A percentile compares a stretch with the other conserved stretches of the same genome.
These are phyloP conservation scores for Boloria selene DNA, from an alignment of 2,888 invertebrate genomes.

Conservation along the genomic window DNA sequence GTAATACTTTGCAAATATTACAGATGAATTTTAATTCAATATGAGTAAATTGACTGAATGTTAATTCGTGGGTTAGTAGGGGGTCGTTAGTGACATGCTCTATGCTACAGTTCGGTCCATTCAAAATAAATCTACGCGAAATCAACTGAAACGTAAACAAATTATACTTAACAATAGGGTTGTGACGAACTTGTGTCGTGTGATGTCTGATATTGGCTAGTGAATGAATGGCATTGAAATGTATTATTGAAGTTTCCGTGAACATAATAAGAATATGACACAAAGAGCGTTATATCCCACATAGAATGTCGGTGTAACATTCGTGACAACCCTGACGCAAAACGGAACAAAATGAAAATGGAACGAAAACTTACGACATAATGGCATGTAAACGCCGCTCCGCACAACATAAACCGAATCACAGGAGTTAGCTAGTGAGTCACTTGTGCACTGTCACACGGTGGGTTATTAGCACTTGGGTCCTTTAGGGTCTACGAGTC, in stretches of 20 bases:
- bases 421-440: conserved; percentile 42
- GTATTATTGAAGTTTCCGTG: conserved; percentile 1
- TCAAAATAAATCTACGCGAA: conserved; percentile 13
- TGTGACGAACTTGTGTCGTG: conserved; percentile 11
- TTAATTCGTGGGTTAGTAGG: conserved; percentile 33
- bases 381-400: conserved; percentile 62
- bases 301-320: conserved; percentile 5
- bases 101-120: conserved; percentile 35
- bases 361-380: conserved; percentile 78
- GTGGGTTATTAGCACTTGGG: conserved; percentile 55
- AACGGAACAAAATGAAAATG: conserved; percentile 45
- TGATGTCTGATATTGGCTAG: not conserved
- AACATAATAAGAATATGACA: not conserved
- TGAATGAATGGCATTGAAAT: conserved; percentile 2
- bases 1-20: not conserved
- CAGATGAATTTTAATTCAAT: not conserved
- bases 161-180: conserved; percentile 18
- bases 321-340: conserved; percentile 42
- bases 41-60: not conserved
- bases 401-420: conserved; percentile 22
- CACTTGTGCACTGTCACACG: conserved; percentile 63
- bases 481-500: conserved; percentile 51
- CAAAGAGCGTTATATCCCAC: too few relatives aligned
- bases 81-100: conserved; percentile 40
- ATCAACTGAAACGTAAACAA: conserved; percentile 18